These are phyloP conservation scores for Agrochola litura DNA, from an alignment of 2,888 invertebrate species.

Conservation along the genomic window DNA sequence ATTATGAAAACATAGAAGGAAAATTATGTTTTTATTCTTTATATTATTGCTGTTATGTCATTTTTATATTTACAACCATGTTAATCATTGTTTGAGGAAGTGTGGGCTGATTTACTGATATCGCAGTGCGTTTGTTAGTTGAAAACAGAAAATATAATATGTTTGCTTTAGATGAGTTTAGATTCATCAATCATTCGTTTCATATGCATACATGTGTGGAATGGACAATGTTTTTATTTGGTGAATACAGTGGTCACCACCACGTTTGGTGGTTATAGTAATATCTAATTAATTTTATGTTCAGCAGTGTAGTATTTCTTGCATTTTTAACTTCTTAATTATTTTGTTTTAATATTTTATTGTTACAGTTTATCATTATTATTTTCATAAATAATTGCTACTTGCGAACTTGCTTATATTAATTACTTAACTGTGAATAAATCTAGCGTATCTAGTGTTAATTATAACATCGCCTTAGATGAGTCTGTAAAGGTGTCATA, in stretches of 20 bases:
- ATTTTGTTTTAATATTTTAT: not conserved
- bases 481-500: too few species aligned
- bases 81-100: conserved; percentile 19
- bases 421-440: too few species aligned
- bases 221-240: not conserved
- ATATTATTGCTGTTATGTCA: conserved; percentile 5
- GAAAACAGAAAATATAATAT: not conserved
- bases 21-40: conserved; percentile 1
- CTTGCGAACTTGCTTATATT: too few species aligned
- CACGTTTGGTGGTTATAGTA: not conserved
- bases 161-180: not conserved
- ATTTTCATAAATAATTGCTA: not conserved
- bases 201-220: not conserved
- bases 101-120: conserved; percentile 7
- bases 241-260: not conserved
- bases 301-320: not conserved
- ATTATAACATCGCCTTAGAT: too few species aligned
- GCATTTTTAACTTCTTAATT: not conserved
- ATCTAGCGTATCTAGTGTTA: too few species aligned
- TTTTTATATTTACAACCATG: not conserved
- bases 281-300: not conserved
- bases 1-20: not conserved
- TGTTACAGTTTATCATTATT: not conserved
- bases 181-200: not conserved
- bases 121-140: not conserved